Conservation (phyloP, 2,113 vertebrate genomes). For the Phaethon lepturus region DNA sequence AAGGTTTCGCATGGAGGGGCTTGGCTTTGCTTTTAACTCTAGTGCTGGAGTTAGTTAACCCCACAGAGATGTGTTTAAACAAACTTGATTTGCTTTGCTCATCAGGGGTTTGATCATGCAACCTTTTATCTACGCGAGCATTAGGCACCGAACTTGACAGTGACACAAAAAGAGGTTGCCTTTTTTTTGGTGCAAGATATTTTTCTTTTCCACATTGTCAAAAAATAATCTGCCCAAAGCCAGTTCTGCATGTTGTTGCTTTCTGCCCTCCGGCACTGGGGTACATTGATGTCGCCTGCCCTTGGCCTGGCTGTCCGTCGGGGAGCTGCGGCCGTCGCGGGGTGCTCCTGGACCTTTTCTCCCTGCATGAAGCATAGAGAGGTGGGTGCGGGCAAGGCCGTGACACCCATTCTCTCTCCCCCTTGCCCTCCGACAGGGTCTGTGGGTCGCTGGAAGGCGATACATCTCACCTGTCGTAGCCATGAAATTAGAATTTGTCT, state of each 20-base stretch:
- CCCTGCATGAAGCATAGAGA: neutral
- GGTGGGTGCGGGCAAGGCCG: accelerated
- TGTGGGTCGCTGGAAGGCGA: neutral
- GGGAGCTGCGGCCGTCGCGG: accelerated
- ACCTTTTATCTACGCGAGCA: accelerated
- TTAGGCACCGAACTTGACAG: neutral
- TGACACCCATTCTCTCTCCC: accelerated
- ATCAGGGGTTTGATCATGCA: too few relatives aligned
- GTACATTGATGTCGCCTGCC: accelerated
- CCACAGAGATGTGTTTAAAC: neutral
- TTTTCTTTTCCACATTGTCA: neutral
- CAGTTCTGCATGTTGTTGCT: neutral
- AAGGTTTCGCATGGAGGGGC: neutral
- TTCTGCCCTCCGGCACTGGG: neutral
- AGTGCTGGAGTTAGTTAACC: neutral
- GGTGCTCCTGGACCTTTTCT: neutral
- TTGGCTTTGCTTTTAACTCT: neutral
- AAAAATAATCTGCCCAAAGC: neutral
- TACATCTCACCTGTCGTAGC: neutral
- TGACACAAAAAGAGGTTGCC: neutral
- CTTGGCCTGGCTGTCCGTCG: neutral
- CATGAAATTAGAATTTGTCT: neutral
- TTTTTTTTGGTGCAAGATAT: neutral
- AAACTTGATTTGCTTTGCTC: neutral
- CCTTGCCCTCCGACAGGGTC: neutral